Evolutionary conservation across 2,113 vertebrate genomes (phyloP).

Genomic region (Isichthys henryi): DNA sequence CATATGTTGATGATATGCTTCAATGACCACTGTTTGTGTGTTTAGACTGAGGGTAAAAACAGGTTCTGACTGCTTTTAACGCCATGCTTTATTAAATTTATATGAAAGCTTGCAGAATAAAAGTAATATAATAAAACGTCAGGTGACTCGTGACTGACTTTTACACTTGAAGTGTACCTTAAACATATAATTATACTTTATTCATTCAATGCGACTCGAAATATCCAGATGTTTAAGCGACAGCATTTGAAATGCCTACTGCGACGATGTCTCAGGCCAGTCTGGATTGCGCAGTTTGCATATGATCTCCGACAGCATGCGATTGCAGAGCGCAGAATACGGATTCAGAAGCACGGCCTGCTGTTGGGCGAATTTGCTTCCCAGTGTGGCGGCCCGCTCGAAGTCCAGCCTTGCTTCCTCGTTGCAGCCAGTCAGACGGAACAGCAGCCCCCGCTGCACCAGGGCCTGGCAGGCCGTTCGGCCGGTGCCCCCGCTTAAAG

Average conservation of each 20-base stretch:
- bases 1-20: not conserved
- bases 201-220: not conserved
- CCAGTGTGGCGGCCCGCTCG: constrained; percentile 67
- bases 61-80: not conserved
- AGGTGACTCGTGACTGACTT: not conserved
- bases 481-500: constrained; percentile 64
- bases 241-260: not conserved
- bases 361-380: constrained; percentile 77
- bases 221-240: not conserved
- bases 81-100: not conserved
- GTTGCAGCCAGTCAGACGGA: constrained; percentile 55
- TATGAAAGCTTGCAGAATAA: not conserved
- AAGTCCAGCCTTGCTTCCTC: constrained; percentile 70
- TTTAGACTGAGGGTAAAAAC: not conserved
- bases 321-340: constrained; percentile 90
- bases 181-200: too few relatives aligned
- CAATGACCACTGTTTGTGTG: not conserved
- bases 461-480: constrained; percentile 71
- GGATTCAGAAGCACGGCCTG: constrained; percentile 83
- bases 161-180: not conserved
- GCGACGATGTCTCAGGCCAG: not conserved
- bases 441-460: constrained; percentile 81
- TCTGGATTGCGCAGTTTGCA: constrained; percentile 63
- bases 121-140: not conserved
- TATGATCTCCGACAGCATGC: constrained; percentile 80